These are phyloP conservation scores for Trichosurus vulpecula DNA, from an alignment of 2,797 vertebrate genomes.

Conservation along the genomic window DNA sequence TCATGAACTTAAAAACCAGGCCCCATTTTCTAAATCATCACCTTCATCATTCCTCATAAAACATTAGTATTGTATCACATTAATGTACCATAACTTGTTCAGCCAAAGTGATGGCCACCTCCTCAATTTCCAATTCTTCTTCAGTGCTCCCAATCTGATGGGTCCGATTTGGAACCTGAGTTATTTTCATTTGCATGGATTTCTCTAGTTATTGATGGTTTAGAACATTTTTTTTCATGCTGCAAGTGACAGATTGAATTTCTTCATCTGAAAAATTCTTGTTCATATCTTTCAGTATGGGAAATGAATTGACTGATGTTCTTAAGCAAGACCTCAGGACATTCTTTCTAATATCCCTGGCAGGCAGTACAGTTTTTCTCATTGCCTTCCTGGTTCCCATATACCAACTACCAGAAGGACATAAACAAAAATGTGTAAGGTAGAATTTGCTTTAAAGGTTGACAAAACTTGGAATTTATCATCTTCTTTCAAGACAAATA, in stretches of 20 bases:
- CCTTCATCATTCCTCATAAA: background rate
- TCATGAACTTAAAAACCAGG: background rate
- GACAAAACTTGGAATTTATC: background rate
- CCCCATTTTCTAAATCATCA: background rate
- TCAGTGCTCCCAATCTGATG: background rate
- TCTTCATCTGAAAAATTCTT: background rate
- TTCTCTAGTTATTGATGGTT: too few species aligned
- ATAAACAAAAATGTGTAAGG: background rate
- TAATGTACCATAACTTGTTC: background rate
- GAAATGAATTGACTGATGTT: background rate
- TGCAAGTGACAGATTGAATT: background rate
- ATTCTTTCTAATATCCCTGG: background rate
- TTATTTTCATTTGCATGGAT: too few species aligned
- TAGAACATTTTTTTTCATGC: background rate
- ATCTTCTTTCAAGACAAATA: background rate
- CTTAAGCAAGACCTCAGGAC: background rate
- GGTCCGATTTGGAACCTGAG: too few species aligned
- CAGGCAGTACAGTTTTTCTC: background rate
- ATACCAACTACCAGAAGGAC: background rate
- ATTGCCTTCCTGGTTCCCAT: background rate
- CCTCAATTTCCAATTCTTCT: background rate
- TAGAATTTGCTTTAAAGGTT: background rate
- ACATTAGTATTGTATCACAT: background rate
- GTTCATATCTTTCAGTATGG: background rate
- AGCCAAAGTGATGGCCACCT: background rate